Conservation (phyloP, 2,888 invertebrate species). For the Phaedon cochleariae region DNA sequence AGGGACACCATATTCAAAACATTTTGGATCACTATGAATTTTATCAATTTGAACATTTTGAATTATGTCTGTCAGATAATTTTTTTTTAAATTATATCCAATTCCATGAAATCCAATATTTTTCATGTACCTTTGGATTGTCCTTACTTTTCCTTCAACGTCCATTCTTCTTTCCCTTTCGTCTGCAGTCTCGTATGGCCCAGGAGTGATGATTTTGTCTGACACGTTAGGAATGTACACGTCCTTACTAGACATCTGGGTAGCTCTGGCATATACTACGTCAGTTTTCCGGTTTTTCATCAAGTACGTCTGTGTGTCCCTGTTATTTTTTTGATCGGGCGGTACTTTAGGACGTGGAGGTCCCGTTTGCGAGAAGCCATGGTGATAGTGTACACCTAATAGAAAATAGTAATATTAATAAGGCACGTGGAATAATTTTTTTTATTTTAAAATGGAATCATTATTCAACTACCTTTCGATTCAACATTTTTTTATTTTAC, state of each 20-base stretch:
- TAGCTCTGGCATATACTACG: slow-evolving; percentile 66
- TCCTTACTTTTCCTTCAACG: slow-evolving; percentile 62
- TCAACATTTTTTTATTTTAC: too few relatives aligned
- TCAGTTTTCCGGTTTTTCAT: slow-evolving; percentile 67
- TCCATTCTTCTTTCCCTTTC: slow-evolving; percentile 68
- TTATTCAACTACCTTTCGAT: too few relatives aligned
- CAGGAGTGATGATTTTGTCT: slow-evolving; percentile 70
- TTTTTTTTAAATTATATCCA: too few relatives aligned
- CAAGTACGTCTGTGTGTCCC: slow-evolving; percentile 72
- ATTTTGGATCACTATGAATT: too few relatives aligned
- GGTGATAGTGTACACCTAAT: slow-evolving; percentile 72
- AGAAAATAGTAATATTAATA: neutral
- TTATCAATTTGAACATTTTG: too few relatives aligned
- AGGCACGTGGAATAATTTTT: neutral
- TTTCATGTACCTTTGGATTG: slow-evolving; percentile 70
- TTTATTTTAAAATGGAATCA: too few relatives aligned
- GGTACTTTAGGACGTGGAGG: slow-evolving; percentile 67
- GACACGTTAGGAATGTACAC: slow-evolving; percentile 69
- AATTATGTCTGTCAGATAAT: too few relatives aligned
- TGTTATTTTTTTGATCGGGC: slow-evolving; percentile 64
- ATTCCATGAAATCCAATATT: too few relatives aligned
- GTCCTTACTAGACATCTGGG: slow-evolving; percentile 69
- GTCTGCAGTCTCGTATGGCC: slow-evolving; percentile 73
- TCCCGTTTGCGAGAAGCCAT: slow-evolving; percentile 85
- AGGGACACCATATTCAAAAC: too few relatives aligned